Evolutionary conservation across 1,140 invertebrate genomes (phyloP), one percentile per base, ranked within the genome.

Genomic region (Stegodyphus dumicola): DNA sequence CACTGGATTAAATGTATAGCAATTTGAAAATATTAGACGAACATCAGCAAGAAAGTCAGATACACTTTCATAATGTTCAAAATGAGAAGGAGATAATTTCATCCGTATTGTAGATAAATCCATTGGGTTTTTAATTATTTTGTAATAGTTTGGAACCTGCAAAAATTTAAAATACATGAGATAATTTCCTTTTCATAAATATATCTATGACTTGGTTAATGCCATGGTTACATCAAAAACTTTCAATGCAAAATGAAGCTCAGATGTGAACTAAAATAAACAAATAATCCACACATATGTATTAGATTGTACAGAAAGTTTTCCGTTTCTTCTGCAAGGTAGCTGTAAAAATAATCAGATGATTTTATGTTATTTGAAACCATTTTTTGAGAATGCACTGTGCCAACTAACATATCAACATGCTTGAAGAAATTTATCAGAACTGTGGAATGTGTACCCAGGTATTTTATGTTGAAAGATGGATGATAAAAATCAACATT

Each of bases 11-110:
- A 94, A 97, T 15, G 92, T 92, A 89, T 94, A 95, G 76, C 95
- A 96, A 91, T 97, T 97, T 90, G 93, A 94, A 91, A 98, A 97
- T 90, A 98, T 94, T 86, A 96, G 92, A 85, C 95, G 93, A 76
- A 96, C 93, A 91, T 98, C 96, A 69, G 93, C 91, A 74, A 97
- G 92, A 89, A 97, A 94, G 88, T 95, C 93, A 88, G 94, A 92
- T 70, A 96, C 92, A 88, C 93, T 93, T 87, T 93, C 92, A 90
- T 97, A 97, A 89, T 95, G 94, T 89, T 93, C 92, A 66, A 93
- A 92, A 89, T 93, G 92, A 87, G 93, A 93, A 83, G 94, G 93
- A 89, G 95, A 94, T 88, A 97, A 91, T 91, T 94, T 95, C 85
- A 93, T 93, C 88, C 94, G 93, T 88, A 97, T 95, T 78, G 93